Percentiles rank a stretch among this genome's conserved stretches.
phyloP scores from a whole-genome alignment of 2,113 vertebrate genomes.

The Pseudorectes ferrugineus region DNA sequence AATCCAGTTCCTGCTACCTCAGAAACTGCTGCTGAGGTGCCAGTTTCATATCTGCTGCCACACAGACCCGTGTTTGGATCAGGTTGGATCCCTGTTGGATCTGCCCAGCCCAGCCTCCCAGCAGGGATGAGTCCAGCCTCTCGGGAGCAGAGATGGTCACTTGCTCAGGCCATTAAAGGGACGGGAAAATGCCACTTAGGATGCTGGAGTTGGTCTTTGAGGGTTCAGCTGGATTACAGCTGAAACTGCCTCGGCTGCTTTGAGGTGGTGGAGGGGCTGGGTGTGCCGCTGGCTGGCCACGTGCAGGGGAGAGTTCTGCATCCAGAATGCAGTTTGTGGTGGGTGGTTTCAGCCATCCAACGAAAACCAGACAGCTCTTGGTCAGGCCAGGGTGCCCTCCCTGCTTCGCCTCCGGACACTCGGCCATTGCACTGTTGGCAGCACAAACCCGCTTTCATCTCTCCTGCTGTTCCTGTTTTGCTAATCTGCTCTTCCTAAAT shows the following conservation, averaged over 20 bases:
- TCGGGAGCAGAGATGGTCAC: not conserved
- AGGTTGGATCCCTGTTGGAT: not conserved
- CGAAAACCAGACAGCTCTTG: not conserved
- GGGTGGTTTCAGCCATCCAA: not conserved
- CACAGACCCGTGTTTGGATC: not conserved
- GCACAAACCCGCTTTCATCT: not conserved
- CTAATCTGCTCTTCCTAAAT: not conserved
- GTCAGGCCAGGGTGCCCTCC: not conserved
- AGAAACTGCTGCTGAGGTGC: not conserved
- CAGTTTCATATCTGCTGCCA: fast-evolving
- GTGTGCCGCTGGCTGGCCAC: not conserved
- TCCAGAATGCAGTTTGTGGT: not conserved
- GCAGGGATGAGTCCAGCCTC: not conserved
- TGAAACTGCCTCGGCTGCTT: not conserved
- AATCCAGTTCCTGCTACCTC: not conserved
- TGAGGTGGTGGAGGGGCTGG: not conserved
- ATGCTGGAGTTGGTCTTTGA: not conserved
- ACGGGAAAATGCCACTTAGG: not conserved
- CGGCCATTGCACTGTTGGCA: fast-evolving
- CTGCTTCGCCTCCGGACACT: not conserved
- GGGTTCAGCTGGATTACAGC: not conserved
- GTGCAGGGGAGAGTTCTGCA: not conserved
- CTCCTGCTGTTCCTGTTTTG: not conserved
- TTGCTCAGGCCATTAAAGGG: not conserved
- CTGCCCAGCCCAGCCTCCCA: not conserved